Evolutionary conservation across 1,140 invertebrate genomes (phyloP).

Genomic region (Ostrea denselamellosa): DNA sequence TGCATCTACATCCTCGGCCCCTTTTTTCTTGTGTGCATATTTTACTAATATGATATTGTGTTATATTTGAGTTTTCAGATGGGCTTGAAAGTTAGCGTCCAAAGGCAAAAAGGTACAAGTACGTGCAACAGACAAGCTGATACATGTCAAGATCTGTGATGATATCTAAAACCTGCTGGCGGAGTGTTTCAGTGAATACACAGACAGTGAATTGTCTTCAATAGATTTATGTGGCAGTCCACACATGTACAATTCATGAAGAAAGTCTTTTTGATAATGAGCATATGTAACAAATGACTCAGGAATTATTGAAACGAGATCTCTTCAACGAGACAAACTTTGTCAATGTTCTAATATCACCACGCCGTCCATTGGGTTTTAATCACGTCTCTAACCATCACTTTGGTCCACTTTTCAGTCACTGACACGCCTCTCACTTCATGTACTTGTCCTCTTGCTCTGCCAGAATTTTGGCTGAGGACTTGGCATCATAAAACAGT

Average conservation of each 20-base stretch:
- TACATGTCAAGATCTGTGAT: too few species aligned
- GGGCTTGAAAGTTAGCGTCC: too few species aligned
- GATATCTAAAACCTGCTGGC: too few species aligned
- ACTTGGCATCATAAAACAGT: conserved; percentile 97
- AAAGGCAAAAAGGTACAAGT: too few species aligned
- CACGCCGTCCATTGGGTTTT: neutral
- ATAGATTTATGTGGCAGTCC: neutral
- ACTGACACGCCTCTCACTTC: conserved; percentile 77
- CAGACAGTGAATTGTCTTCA: too few species aligned
- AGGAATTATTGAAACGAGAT: neutral
- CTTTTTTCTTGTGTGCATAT: too few species aligned
- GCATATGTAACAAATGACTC: neutral
- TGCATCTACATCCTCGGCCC: too few species aligned
- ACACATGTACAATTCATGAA: neutral
- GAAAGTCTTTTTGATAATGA: neutral
- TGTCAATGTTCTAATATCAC: neutral
- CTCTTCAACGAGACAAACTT: neutral
- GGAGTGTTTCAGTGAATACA: too few species aligned
- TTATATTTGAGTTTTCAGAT: too few species aligned
- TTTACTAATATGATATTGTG: too few species aligned
- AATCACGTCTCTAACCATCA: neutral
- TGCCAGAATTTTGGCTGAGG: conserved; percentile 94
- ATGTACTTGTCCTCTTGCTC: conserved; percentile 96
- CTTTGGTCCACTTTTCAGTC: neutral
- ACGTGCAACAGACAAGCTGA: too few species aligned